These are phyloP conservation scores for Athripsodes cinereus DNA, from an alignment of 2,888 invertebrate species.

Conservation along the genomic window DNA sequence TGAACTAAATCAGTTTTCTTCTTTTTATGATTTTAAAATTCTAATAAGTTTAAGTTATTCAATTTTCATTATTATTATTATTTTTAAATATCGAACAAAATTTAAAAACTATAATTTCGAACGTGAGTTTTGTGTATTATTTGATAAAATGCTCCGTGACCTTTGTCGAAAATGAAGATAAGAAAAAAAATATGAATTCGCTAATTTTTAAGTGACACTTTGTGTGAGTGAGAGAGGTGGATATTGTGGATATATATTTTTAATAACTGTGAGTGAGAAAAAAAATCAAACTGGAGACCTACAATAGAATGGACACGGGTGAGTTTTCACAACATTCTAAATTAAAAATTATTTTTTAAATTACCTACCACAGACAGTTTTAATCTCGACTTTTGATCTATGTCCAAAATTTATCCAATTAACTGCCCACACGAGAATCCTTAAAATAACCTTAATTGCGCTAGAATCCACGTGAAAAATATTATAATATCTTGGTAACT, in stretches of 20 bases:
- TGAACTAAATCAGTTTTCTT: too few relatives aligned
- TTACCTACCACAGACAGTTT: too few relatives aligned
- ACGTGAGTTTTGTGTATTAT: not conserved
- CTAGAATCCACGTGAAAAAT: too few relatives aligned
- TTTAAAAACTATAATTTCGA: not conserved
- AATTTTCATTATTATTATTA: not conserved
- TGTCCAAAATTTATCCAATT: too few relatives aligned
- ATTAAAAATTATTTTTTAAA: too few relatives aligned
- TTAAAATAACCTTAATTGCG: too few relatives aligned
- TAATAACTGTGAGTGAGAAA: not conserved
- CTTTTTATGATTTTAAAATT: too few relatives aligned
- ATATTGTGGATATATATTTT: constrained; percentile 5
- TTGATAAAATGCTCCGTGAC: not conserved
- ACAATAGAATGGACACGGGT: constrained; percentile 25
- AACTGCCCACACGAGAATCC: too few relatives aligned
- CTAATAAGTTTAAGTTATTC: too few relatives aligned
- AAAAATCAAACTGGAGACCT: constrained; percentile 22
- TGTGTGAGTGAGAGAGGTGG: not conserved
- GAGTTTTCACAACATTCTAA: not conserved
- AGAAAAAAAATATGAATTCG: constrained; percentile 17
- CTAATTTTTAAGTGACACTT: constrained; percentile 1
- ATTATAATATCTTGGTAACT: too few relatives aligned
- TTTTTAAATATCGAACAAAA: not conserved
- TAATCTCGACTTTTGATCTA: too few relatives aligned
- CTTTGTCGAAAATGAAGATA: constrained; percentile 17